Conservation (phyloP, 1,140 invertebrate genomes). For the Dendrolimus kikuchii region DNA sequence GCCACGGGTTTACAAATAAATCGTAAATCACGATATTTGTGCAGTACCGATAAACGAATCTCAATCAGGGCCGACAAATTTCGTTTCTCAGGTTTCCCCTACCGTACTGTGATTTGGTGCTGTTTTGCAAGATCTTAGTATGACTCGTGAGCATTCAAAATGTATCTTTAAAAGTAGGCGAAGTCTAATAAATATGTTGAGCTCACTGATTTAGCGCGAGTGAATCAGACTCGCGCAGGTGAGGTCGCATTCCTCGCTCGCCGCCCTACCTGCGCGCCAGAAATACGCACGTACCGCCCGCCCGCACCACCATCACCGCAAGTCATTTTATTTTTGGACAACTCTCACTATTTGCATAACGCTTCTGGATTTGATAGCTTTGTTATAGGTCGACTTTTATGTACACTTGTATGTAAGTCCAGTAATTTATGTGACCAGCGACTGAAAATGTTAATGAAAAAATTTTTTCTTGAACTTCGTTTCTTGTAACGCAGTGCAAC, state of each 20-base stretch:
- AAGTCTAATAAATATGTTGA: constrained; percentile 52
- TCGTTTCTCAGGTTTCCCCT: background rate
- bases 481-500: background rate
- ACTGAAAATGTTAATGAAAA: too few relatives aligned
- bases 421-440: background rate
- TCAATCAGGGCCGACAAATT: too few relatives aligned
- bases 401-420: background rate
- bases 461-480: background rate
- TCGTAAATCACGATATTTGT: constrained; percentile 47
- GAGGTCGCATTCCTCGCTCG: constrained; percentile 63
- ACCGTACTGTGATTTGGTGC: background rate
- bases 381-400: constrained; percentile 8
- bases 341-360: constrained; percentile 19
- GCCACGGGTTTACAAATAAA: constrained; percentile 50
- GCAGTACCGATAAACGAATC: constrained; percentile 8
- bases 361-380: constrained; percentile 22
- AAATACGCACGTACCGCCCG: constrained; percentile 57
- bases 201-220: constrained; percentile 56
- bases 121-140: background rate
- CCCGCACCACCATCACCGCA: constrained; percentile 22
- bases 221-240: constrained; percentile 66
- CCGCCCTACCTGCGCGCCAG: constrained; percentile 61
- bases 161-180: constrained; percentile 25
- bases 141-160: constrained; percentile 18
- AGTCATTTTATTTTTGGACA: constrained; percentile 42